Conservation (phyloP, 2,113 vertebrate genomes). For the Bothrops jararaca region DNA sequence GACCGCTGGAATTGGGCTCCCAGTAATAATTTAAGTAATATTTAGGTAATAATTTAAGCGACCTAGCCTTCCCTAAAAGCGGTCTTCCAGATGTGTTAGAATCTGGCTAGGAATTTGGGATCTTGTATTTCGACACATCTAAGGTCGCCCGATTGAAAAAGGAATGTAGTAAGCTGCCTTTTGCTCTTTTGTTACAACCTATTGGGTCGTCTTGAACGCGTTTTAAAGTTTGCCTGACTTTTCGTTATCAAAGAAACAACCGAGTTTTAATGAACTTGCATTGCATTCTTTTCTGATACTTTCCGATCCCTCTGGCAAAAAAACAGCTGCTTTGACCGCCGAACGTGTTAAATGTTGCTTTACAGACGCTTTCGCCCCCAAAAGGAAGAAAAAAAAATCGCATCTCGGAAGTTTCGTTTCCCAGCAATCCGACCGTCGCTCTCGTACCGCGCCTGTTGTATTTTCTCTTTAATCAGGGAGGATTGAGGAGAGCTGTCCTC, state of each 20-base stretch:
- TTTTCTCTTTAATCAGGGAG: background rate
- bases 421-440: background rate
- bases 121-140: background rate
- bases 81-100: background rate
- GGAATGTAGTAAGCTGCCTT: background rate
- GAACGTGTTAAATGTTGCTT: too few species aligned
- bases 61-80: background rate
- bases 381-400: background rate
- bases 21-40: background rate
- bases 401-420: background rate
- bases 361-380: background rate
- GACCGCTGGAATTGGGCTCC: background rate
- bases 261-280: background rate
- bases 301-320: background rate
- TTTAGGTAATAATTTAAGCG: background rate
- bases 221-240: background rate
- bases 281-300: background rate
- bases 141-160: background rate
- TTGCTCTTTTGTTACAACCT: background rate
- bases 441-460: too few species aligned
- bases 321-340: background rate
- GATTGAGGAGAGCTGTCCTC: fast-evolving
- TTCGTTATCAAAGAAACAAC: background rate
- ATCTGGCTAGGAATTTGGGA: background rate
- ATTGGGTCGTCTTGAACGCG: background rate